These are phyloP conservation scores for Alviniconcha strummeri DNA, from an alignment of 2,888 invertebrate genomes.

Conservation along the genomic window DNA sequence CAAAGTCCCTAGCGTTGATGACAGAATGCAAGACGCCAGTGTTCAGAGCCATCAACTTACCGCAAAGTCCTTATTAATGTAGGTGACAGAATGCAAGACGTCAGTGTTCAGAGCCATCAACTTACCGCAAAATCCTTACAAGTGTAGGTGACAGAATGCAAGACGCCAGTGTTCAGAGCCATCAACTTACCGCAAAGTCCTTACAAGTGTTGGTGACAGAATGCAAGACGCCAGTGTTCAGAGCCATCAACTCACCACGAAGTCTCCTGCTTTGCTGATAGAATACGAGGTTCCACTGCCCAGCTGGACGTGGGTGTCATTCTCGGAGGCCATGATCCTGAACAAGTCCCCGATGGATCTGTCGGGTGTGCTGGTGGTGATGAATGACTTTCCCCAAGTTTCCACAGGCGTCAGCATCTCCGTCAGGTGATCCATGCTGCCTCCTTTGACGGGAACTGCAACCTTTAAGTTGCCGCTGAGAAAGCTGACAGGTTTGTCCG, in stretches of 20 bases:
- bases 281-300: not conserved
- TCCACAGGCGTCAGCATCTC: slow-evolving; percentile 51
- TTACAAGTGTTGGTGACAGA: too few species aligned
- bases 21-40: too few species aligned
- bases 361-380: slow-evolving; percentile 58
- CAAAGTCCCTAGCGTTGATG: too few species aligned
- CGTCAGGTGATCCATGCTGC: not conserved
- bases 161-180: too few species aligned
- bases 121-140: too few species aligned
- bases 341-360: slow-evolving; percentile 58
- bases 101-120: too few species aligned
- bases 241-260: not conserved
- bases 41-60: too few species aligned
- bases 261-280: slow-evolving; percentile 3
- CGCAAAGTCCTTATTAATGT: too few species aligned
- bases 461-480: slow-evolving; percentile 59
- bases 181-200: too few species aligned
- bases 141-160: too few species aligned
- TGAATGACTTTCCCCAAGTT: slow-evolving; percentile 62
- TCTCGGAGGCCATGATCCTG: slow-evolving; percentile 49
- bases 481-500: slow-evolving; percentile 53
- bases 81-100: too few species aligned
- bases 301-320: slow-evolving; percentile 42
- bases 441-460: slow-evolving; percentile 42
- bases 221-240: too few species aligned